Percentiles rank a stretch among this genome's conserved stretches.
Evolutionary conservation across 1,140 invertebrate species (phyloP).

Genomic region (Camponotus pennsylvanicus): DNA sequence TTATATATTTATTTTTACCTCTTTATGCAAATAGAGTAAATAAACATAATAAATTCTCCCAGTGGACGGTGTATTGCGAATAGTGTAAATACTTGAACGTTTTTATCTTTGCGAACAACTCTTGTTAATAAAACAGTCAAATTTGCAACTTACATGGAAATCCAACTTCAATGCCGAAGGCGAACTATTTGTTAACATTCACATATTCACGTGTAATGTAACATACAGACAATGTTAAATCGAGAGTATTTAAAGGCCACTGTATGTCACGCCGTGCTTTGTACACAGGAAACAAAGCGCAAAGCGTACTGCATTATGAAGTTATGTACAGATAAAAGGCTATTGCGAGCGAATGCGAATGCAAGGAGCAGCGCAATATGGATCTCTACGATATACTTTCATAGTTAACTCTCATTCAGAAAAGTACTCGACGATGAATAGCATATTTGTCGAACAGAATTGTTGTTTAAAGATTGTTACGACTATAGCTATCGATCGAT

Average conservation of each 20-base stretch:
- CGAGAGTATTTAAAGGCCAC: constrained; percentile 37
- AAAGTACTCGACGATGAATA: background rate
- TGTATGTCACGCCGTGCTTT: constrained; percentile 9
- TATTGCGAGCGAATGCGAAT: constrained; percentile 12
- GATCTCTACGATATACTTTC: background rate
- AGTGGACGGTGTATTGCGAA: background rate
- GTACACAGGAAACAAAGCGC: constrained; percentile 36
- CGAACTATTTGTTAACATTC: constrained; percentile 48
- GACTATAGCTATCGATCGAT: constrained; percentile 6
- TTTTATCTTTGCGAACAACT: constrained; percentile 20
- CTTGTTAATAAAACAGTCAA: constrained; percentile 32
- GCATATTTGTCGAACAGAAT: constrained; percentile 6
- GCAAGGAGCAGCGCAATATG: background rate
- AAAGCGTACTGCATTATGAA: constrained; percentile 42
- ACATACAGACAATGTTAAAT: constrained; percentile 50
- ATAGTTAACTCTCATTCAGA: background rate
- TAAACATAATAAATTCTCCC: constrained; percentile 8
- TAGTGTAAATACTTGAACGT: constrained; percentile 14
- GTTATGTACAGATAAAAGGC: constrained; percentile 30
- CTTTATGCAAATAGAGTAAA: background rate
- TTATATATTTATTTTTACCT: constrained; percentile 2
- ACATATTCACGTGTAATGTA: constrained; percentile 15
- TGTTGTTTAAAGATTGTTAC: constrained; percentile 5
- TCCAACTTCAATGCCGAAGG: constrained; percentile 30
- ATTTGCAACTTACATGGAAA: constrained; percentile 15